Evolutionary conservation across 2,113 vertebrate species (phyloP).

Genomic region (Macroglossus sobrinus): DNA sequence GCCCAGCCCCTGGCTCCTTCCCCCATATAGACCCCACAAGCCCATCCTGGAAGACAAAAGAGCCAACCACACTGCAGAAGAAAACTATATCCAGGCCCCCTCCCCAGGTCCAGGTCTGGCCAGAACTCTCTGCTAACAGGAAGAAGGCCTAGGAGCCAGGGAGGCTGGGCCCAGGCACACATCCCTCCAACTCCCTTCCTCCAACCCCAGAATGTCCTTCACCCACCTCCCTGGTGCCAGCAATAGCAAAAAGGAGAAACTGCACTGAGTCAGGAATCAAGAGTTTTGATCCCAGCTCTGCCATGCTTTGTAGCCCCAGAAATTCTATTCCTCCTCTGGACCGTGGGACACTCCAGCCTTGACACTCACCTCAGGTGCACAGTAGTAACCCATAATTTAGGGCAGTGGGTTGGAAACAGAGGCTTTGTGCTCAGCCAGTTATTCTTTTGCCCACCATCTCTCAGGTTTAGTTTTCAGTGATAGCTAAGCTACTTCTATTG

Average conservation of each 20-base stretch:
- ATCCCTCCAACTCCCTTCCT: not conserved
- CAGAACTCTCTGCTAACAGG: not conserved
- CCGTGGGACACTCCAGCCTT: not conserved
- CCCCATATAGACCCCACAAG: not conserved
- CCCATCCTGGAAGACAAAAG: slow-evolving; percentile 54
- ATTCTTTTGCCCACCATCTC: not conserved
- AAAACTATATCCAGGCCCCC: not conserved
- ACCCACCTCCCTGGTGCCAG: not conserved
- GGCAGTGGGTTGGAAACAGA: not conserved
- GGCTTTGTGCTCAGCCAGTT: not conserved
- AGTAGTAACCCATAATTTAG: not conserved
- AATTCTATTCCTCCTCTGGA: not conserved
- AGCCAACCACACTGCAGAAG: slow-evolving; percentile 38
- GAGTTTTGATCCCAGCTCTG: not conserved
- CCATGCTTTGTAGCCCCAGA: fast-evolving
- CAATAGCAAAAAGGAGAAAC: not conserved
- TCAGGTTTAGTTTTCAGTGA: not conserved
- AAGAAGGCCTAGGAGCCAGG: not conserved
- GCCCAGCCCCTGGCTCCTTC: not conserved
- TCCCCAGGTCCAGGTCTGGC: not conserved
- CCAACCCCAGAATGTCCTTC: not conserved
- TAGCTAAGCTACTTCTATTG: not conserved
- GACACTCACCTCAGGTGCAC: fast-evolving
- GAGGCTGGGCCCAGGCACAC: not conserved
- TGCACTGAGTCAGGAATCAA: fast-evolving